Conservation (phyloP, 2,113 vertebrate genomes). For the Bostrychus sinensis region DNA sequence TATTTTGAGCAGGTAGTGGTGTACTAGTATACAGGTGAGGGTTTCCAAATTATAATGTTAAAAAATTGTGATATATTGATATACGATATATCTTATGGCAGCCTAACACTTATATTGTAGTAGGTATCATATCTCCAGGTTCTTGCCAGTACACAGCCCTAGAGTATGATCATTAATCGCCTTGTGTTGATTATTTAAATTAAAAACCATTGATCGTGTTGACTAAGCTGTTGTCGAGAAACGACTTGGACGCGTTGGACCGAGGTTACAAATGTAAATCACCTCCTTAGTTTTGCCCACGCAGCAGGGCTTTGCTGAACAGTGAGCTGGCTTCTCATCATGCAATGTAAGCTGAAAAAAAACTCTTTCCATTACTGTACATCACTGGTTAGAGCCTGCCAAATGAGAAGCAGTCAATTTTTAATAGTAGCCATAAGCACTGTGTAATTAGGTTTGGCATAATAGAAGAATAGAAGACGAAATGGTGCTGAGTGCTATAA, state of each 20-base stretch:
- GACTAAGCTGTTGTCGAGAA: slow-evolving; percentile 48
- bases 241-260: slow-evolving; percentile 19
- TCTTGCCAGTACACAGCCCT: background rate
- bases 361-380: slow-evolving; percentile 17
- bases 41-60: too few relatives aligned
- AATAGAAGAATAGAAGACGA: background rate
- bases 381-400: slow-evolving; percentile 10
- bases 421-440: background rate
- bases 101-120: background rate
- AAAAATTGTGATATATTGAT: too few relatives aligned
- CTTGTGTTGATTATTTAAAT: slow-evolving; percentile 44
- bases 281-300: slow-evolving; percentile 57
- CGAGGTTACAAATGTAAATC: slow-evolving; percentile 57
- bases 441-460: slow-evolving; percentile 6
- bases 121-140: background rate
- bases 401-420: slow-evolving; percentile 2
- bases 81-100: too few relatives aligned
- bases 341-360: slow-evolving; percentile 47
- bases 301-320: slow-evolving; percentile 36
- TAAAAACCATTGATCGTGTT: slow-evolving; percentile 45
- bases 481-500: background rate
- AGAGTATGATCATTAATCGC: slow-evolving; percentile 39
- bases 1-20: too few relatives aligned
- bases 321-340: slow-evolving; percentile 30
- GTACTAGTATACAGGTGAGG: too few relatives aligned